These are phyloP conservation scores for Manis crassicaudata DNA, from an alignment of 2,797 vertebrate genomes.

Conservation along the genomic window DNA sequence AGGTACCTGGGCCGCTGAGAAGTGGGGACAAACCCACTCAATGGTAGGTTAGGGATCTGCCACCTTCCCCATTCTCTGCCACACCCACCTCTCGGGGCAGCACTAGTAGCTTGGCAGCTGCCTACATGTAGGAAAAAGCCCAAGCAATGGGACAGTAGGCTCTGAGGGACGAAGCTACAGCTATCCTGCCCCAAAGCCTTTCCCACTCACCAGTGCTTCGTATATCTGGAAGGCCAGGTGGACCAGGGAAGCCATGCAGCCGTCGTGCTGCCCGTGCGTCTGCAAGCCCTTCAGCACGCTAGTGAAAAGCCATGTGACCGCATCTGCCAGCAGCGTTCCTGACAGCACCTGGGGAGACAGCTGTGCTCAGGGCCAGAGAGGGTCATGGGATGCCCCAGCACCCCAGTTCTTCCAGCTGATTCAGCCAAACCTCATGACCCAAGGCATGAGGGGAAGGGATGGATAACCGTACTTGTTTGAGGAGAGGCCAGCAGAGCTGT, in stretches of 20 bases:
- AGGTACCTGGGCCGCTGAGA: slow-evolving; percentile 92
- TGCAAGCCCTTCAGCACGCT: slow-evolving; percentile 94
- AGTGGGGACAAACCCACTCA: slow-evolving; percentile 9
- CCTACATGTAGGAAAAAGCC: background rate
- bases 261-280: slow-evolving; percentile 96
- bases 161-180: background rate
- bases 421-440: background rate
- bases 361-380: slow-evolving; percentile 25
- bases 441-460: background rate
- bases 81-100: background rate
- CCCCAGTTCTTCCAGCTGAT: background rate
- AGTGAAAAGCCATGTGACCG: slow-evolving; percentile 94
- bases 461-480: slow-evolving; percentile 91
- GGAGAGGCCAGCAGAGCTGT: slow-evolving; percentile 95
- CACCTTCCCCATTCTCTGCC: background rate
- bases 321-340: slow-evolving; percentile 93
- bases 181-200: background rate
- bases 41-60: background rate
- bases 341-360: slow-evolving; percentile 88
- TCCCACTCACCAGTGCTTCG: slow-evolving; percentile 93
- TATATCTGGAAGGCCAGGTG: slow-evolving; percentile 96
- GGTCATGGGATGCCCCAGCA: background rate
- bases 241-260: slow-evolving; percentile 92
- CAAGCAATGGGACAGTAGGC: background rate
- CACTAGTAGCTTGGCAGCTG: background rate